phyloP scores from a whole-genome alignment of 2,888 invertebrate genomes.

The Morinoia aosen region DNA sequence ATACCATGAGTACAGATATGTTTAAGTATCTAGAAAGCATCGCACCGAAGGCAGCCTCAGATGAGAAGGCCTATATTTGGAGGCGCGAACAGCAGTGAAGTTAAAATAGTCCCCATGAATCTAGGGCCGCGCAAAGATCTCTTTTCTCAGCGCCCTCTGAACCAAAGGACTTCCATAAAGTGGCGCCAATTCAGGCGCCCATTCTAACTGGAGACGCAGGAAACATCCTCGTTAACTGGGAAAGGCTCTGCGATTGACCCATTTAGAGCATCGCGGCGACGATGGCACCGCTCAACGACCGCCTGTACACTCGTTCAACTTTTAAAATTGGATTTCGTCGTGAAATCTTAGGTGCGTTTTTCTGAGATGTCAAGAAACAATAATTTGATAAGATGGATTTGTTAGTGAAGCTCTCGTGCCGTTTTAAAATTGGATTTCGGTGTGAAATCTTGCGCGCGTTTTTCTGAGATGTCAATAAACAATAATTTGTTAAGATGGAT shows the following conservation, averaged over 20 bases:
- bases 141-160: conserved; percentile 3
- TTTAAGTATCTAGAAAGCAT: not conserved
- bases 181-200: not conserved
- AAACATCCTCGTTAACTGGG: conserved; percentile 34
- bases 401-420: too few relatives aligned
- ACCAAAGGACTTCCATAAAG: not conserved
- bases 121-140: not conserved
- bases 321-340: not conserved
- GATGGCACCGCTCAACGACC: not conserved
- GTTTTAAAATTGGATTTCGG: not conserved
- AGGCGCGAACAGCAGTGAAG: not conserved
- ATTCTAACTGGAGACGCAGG: conserved; percentile 43
- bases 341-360: not conserved
- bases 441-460: not conserved
- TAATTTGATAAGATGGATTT: too few relatives aligned
- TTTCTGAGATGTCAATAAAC: too few relatives aligned
- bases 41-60: not conserved
- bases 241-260: not conserved
- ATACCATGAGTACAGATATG: not conserved
- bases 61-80: not conserved
- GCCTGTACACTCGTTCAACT: not conserved
- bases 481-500: too few relatives aligned
- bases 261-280: not conserved
- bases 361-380: too few relatives aligned
- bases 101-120: not conserved